Evolutionary conservation across 2,113 vertebrate species (phyloP), one percentile per base, ranked within the genome.

Genomic region (Oryzias celebensis): DNA sequence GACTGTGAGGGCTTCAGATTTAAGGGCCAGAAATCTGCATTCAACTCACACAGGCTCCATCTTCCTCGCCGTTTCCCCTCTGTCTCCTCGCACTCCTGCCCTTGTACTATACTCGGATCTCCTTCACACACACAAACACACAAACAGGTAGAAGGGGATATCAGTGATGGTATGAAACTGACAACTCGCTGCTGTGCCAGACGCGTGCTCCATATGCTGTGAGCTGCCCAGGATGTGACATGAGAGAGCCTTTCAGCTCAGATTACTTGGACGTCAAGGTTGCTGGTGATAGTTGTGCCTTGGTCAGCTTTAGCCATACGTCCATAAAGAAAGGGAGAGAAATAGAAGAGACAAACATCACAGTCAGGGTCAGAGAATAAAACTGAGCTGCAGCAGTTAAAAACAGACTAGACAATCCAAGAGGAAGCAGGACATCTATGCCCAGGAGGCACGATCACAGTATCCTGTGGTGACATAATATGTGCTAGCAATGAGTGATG

Each of bases 151-250:
- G 31, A 10, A 45, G 49, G 42, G 67, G 68, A 71, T 53, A 64
- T 42, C 54, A 28, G n/a, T 41, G 51, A 24, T 70, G 56, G 73
- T 74, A 73, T 68, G 61, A 84, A 78, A 51, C 54, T 73, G 75
- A 69, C 81, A 82, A 61, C 54, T 69, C 58, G 62, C 84, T 89
- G 88, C 78, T 87, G 88, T 90, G 90, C 92, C 91, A 89, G 91
- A 92, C 71, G 91, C 89, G 91, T 89, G 88, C 65, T 46, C 75
- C 45, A 24, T 92, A 93, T 94, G 93, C 85, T 92, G 90, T 92
- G 93, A 90, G 92, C 93, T 93, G 92, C 91, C 92, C 86, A 93
- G 91, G 91, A 93, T 91, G 89, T 90, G 85, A 86, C 65, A 60
- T 36, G 55, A 73, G 59, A 67, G 58, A 74, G 64, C 48, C 17